Evolutionary conservation across 2,113 vertebrate species (phyloP), one percentile per base, ranked within the genome.

Genomic region (Mesembrinibis cayennensis): DNA sequence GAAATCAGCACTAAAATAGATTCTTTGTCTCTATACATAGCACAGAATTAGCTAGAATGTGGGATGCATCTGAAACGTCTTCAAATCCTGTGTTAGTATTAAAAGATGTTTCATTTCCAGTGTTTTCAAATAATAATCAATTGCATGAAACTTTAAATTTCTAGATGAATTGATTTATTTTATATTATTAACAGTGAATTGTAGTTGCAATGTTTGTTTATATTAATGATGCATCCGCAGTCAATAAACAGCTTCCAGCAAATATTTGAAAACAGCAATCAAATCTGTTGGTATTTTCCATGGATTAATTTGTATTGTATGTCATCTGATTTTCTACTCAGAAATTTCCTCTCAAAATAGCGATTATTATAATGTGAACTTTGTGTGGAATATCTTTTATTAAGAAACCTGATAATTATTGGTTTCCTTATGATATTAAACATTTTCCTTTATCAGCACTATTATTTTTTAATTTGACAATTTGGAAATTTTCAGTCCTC

Each of bases 211-310:
- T 70, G 23, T 61, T 92, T 93, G n/a, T 81, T 95, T 92, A 45
- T 71, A 82, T 78, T 91, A 89, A 71, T 81, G 69, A 76, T 82
- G 67, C 53, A 66, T 82, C 81, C 89, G 82, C 77, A 79, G 65
- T 95, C 78, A 94, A 95, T 93, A 91, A 72, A 82, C 25, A 45
- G 9, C 52, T 89, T 91, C 45, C 20, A 95, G 81, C 66, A 91
- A 93, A 65, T 93, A 74, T 93, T 72, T 84, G 40, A 91, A 79
- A 87, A 79, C 27, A 14, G 50, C 22, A 85, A 20, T 82, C 50
- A 92, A 62, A 74, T 67, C 47, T 88, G 29, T 58, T 88, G n/a
- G 8, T 90, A 53, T 90, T 93, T 93, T 89, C 38, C 23, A 13
- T 91, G 22, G 36, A 67, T 83, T 92, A 65, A 82, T 89, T 90